Evolutionary conservation across 2,888 invertebrate species (phyloP).

Genomic region (Clanis bilineata): DNA sequence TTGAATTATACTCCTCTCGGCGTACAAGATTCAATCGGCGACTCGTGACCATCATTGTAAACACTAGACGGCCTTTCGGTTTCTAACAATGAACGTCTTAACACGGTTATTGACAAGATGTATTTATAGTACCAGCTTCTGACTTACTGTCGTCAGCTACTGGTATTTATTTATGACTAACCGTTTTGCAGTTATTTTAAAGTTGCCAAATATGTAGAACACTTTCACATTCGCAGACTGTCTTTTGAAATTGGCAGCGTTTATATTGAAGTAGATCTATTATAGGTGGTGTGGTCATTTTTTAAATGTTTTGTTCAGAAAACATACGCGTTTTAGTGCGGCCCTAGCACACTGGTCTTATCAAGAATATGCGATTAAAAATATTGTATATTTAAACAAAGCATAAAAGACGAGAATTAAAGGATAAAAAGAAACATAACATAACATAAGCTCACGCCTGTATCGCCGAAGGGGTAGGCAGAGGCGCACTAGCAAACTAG

Average conservation of each 20-base stretch:
- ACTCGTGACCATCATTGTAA: slow-evolving; percentile 18
- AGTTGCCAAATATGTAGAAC: not conserved
- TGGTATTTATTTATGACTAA: not conserved
- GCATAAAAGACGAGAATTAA: not conserved
- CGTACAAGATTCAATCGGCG: slow-evolving; percentile 33
- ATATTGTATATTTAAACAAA: not conserved
- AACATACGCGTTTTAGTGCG: not conserved
- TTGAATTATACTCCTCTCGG: slow-evolving; percentile 57
- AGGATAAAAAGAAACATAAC: no score
- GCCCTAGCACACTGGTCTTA: no score
- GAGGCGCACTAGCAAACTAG: no score
- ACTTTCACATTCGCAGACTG: not conserved
- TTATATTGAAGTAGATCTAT: not conserved
- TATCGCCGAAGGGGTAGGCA: no score
- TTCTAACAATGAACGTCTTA: slow-evolving; percentile 3
- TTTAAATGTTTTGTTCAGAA: not conserved
- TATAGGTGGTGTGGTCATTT: not conserved
- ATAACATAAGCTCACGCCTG: no score
- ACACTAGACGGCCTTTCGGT: slow-evolving; percentile 2
- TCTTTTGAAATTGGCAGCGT: not conserved
- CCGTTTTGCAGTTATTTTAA: not conserved
- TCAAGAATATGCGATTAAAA: not conserved
- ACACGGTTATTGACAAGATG: slow-evolving; percentile 7
- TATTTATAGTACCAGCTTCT: not conserved
- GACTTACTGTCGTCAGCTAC: not conserved